A percentile compares a stretch with the other conserved stretches of the same genome.
These are phyloP conservation scores for Paratilapia polleni DNA, from an alignment of 2,113 vertebrate genomes.

Conservation along the genomic window DNA sequence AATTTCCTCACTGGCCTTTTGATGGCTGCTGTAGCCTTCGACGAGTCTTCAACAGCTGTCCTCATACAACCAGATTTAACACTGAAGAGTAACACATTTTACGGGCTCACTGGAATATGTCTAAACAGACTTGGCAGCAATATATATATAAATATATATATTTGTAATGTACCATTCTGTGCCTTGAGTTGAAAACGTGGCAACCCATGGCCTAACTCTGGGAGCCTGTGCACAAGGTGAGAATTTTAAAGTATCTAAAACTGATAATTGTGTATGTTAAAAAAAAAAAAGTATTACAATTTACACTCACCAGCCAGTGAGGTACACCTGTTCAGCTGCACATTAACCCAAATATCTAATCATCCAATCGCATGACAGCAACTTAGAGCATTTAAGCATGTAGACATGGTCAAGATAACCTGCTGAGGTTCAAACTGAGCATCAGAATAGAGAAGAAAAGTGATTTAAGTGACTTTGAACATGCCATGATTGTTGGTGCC, in stretches of 20 bases:
- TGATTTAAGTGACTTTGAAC: not conserved
- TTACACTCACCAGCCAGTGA: not conserved
- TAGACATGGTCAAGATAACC: not conserved
- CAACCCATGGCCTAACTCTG: not conserved
- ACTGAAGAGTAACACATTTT: not conserved
- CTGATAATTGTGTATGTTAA: not conserved
- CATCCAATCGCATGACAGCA: not conserved
- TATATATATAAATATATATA: constrained; percentile 27
- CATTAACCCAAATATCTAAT: not conserved
- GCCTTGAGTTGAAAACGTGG: constrained; percentile 14
- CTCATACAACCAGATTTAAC: not conserved
- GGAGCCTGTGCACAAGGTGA: not conserved
- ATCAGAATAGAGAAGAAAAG: not conserved
- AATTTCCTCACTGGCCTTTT: not conserved
- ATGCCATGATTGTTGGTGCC: not conserved
- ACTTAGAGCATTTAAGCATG: too few species aligned
- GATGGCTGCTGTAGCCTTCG: not conserved
- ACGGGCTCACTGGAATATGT: constrained; percentile 9
- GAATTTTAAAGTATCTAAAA: not conserved
- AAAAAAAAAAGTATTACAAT: not conserved
- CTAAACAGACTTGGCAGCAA: constrained; percentile 21
- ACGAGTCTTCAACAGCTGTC: not conserved
- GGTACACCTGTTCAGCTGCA: not conserved
- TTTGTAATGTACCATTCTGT: not conserved
- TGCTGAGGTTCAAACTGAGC: not conserved